Conservation (phyloP, 2,113 vertebrate genomes). For the Oncorhynchus gorbuscha region DNA sequence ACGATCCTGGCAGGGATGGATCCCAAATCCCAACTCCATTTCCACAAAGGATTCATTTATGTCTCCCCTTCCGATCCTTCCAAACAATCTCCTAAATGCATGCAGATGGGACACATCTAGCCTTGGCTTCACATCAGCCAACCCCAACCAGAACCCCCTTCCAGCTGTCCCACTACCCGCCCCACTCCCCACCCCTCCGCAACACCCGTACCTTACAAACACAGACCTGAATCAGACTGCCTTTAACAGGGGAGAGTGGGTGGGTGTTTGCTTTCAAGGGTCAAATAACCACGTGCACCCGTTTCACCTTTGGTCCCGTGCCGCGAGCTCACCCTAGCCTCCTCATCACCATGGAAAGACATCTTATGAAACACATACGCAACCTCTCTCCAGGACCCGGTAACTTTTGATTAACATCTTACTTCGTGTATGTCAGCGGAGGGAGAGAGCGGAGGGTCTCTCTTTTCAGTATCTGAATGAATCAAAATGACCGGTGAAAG, state of each 20-base stretch:
- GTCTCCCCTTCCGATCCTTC: conserved; percentile 25
- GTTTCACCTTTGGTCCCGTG: neutral
- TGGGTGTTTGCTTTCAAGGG: too few species aligned
- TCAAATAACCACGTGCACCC: neutral
- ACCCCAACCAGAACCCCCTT: conserved; percentile 7
- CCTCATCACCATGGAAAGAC: neutral
- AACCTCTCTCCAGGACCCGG: neutral
- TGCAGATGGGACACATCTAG: conserved; percentile 48
- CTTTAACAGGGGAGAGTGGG: too few species aligned
- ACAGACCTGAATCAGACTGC: neutral
- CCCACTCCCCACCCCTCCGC: neutral
- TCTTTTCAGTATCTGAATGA: conserved; percentile 26
- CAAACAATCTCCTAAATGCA: conserved; percentile 40
- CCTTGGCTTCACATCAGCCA: conserved; percentile 27
- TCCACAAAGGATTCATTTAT: conserved; percentile 40
- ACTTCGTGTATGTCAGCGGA: conserved; percentile 5
- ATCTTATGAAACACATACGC: neutral
- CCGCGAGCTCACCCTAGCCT: neutral
- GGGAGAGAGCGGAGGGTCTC: neutral
- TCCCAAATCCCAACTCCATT: conserved; percentile 28
- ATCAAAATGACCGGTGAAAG: conserved; percentile 24
- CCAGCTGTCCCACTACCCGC: neutral
- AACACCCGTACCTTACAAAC: neutral
- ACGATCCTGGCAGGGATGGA: conserved; percentile 28
- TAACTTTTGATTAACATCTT: conserved; percentile 20